Base-by-base conservation (phyloP, 2,113 vertebrate species). In the Macaca mulatta region DNA sequence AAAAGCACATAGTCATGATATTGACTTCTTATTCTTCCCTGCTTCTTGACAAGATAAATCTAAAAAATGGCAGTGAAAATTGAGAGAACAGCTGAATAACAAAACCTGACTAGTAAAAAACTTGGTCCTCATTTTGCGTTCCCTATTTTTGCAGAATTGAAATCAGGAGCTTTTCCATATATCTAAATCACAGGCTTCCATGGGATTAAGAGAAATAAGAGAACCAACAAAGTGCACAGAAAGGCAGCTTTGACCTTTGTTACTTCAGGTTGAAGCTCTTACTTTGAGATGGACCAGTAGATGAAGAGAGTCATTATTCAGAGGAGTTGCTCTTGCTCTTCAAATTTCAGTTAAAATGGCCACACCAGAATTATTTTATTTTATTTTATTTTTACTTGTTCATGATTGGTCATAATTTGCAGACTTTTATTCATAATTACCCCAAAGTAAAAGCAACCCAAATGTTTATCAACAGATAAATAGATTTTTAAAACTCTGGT, bases 281-380 rank as follows among this genome's bases (percentile, higher is more conserved):
- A 35, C 74, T 75, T 40, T 48, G 79, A 92, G 6, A 5, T 1
- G 12, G 57, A 87, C 89, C 82, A 64, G 38, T 22, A 87, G 64
- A 94, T 48, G 89, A 61, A 38, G 78, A 35, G 22, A 95, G 94
- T 30, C 64, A 52, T 96, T 96, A 70, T 86, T 96, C 69, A 81
- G 13, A 87, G 79, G 38, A 64, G 43, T 20, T 35, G 40, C 5
- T 85, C 52, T n/a, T 13, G 48, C 64, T 96, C 93, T 88, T 80
- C 55, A 96, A 97, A 92, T 35, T 55, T 82, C 69, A 95, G 32
- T 92, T 86, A 96, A 97, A 78, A 94, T 18, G 35, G 27, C 11
- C 74, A 89, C 40, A 50, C 30, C 83, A 93, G 69, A 77, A 82
- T 48, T 95, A 5, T 0, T 88, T 50, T 50, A 14, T 50, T 50